phyloP scores from a whole-genome alignment of 2,113 vertebrate species.

The Montifringilla adamsi region DNA sequence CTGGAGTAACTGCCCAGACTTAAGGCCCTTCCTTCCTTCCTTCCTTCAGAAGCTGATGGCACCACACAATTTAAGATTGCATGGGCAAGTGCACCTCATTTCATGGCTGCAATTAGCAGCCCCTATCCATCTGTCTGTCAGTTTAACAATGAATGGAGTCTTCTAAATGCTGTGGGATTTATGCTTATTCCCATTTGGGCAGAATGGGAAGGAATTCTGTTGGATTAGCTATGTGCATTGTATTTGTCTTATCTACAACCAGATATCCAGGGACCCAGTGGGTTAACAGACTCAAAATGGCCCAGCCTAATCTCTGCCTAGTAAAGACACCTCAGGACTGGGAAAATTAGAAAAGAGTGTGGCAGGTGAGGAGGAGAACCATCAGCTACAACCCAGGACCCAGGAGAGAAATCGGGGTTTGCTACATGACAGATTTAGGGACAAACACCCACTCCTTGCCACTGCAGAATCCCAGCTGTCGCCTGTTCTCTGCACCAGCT shows the following conservation, averaged over 20 bases:
- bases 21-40: background rate
- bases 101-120: background rate
- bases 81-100: background rate
- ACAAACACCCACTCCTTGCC: background rate
- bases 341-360: background rate
- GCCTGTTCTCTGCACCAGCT: background rate
- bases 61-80: background rate
- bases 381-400: background rate
- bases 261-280: background rate
- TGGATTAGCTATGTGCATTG: background rate
- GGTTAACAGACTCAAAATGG: background rate
- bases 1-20: background rate
- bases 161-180: background rate
- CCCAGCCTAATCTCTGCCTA: background rate
- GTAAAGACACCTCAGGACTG: background rate
- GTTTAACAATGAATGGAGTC: background rate
- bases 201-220: background rate
- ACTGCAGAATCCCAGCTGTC: background rate
- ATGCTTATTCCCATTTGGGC: background rate
- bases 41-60: background rate
- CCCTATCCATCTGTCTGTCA: background rate
- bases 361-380: background rate
- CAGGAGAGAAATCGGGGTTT: background rate
- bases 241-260: background rate
- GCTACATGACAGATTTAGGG: background rate